These are phyloP conservation scores for Tryphoninae sp. DNA, from an alignment of 2,888 invertebrate species.

Conservation along the genomic window DNA sequence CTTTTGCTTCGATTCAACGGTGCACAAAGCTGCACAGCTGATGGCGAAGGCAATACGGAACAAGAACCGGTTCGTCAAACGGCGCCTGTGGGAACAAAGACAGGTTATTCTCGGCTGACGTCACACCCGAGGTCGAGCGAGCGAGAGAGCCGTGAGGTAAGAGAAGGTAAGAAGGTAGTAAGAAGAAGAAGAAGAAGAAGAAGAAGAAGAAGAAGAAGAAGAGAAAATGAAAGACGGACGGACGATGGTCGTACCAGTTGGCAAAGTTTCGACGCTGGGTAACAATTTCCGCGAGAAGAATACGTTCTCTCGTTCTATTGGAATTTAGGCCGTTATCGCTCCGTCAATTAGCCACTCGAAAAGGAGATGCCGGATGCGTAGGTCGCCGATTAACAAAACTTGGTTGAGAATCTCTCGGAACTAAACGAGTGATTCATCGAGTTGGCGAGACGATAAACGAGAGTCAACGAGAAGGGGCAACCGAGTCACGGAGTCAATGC, in stretches of 20 bases:
- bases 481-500: neutral
- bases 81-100: conserved; percentile 78
- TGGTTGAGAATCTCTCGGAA: neutral
- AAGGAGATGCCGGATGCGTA: conserved; percentile 2
- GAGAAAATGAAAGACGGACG: too few relatives aligned
- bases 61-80: conserved; percentile 76
- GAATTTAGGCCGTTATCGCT: too few relatives aligned
- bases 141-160: conserved; percentile 43
- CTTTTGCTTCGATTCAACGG: conserved; percentile 62
- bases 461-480: conserved; percentile 37
- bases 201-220: too few relatives aligned
- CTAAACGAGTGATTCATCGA: conserved; percentile 12
- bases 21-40: conserved; percentile 73
- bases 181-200: conserved; percentile 52
- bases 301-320: neutral
- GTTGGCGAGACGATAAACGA: conserved; percentile 28
- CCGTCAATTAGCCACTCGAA: neutral
- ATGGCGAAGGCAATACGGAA: conserved; percentile 72
- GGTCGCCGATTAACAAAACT: neutral
- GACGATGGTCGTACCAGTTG: conserved; percentile 51
- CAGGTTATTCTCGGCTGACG: conserved; percentile 77
- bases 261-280: conserved; percentile 48
- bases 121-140: conserved; percentile 66
- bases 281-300: conserved; percentile 35
- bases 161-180: conserved; percentile 43